Conservation (phyloP, 2,113 vertebrate species). For the Dasyprocta punctata region DNA sequence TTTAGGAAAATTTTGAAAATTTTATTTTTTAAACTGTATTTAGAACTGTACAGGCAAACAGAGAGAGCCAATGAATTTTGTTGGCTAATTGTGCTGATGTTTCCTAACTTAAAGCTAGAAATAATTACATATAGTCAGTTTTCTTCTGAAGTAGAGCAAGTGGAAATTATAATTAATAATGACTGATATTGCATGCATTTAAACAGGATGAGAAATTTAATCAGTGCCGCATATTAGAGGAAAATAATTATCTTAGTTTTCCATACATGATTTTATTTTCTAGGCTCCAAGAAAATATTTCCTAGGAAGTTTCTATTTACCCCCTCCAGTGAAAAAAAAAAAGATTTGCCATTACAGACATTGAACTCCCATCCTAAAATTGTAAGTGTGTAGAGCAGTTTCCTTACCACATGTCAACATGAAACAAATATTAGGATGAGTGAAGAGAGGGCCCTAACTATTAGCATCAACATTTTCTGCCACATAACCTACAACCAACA, state of each 20-base stretch:
- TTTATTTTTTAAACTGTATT: neutral
- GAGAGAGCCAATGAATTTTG: neutral
- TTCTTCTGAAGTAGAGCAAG: neutral
- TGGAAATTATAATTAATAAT: constrained; percentile 44
- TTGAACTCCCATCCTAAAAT: neutral
- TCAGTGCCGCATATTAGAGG: neutral
- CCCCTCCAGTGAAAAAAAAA: constrained; percentile 22
- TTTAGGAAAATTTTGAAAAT: neutral
- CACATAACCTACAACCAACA: neutral
- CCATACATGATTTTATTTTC: constrained; percentile 28
- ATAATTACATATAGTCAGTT: constrained; percentile 9
- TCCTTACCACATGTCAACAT: neutral
- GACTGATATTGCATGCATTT: constrained; percentile 27
- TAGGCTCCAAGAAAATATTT: constrained; percentile 12
- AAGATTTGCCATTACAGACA: neutral
- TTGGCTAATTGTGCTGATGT: neutral
- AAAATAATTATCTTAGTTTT: constrained; percentile 51
- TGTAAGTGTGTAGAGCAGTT: neutral
- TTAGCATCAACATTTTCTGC: neutral
- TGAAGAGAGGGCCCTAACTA: neutral
- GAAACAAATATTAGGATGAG: neutral
- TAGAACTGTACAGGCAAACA: neutral
- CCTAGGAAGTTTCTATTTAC: neutral
- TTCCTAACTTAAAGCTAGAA: constrained; percentile 17
- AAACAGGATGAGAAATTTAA: constrained; percentile 48